phyloP scores from a whole-genome alignment of 2,888 invertebrate genomes.

The Timema podura region DNA sequence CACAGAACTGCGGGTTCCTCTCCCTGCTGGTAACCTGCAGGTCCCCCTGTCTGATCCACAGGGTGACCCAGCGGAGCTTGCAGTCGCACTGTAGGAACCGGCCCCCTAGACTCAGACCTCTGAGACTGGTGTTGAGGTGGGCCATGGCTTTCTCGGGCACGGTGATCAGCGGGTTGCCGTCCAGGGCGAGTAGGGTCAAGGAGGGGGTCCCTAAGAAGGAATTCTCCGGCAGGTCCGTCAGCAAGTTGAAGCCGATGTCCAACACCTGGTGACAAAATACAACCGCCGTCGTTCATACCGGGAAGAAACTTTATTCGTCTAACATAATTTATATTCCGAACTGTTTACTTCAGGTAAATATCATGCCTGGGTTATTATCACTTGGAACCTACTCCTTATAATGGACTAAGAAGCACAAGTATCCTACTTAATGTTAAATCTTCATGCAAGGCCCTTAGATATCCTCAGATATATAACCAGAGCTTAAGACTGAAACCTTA shows the following conservation, averaged over 20 bases:
- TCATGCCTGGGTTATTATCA: too few relatives aligned
- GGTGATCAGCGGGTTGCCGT: conserved; percentile 84
- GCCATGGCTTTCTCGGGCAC: conserved; percentile 74
- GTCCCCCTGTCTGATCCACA: conserved; percentile 84
- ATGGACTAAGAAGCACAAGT: neutral
- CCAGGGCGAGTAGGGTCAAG: conserved; percentile 80
- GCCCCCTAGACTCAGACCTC: conserved; percentile 84
- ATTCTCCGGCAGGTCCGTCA: conserved; percentile 73
- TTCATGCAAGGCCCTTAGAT: too few relatives aligned
- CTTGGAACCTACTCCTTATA: too few relatives aligned
- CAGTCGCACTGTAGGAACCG: conserved; percentile 87
- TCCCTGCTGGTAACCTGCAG: conserved; percentile 90
- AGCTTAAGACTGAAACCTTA: too few relatives aligned
- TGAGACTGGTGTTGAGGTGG: conserved; percentile 74
- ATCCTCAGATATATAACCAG: too few relatives aligned
- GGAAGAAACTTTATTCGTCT: too few relatives aligned
- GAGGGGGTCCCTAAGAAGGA: conserved; percentile 80
- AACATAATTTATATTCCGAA: too few relatives aligned
- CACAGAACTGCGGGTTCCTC: conserved; percentile 89
- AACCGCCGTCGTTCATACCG: too few relatives aligned
- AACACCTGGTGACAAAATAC: conserved; percentile 55
- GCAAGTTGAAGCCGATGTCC: conserved; percentile 87
- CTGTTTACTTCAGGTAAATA: too few relatives aligned
- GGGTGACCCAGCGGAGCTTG: conserved; percentile 79
- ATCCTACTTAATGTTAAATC: too few relatives aligned